phyloP scores from a whole-genome alignment of 2,113 vertebrate genomes.

The Pteropus alecto region DNA sequence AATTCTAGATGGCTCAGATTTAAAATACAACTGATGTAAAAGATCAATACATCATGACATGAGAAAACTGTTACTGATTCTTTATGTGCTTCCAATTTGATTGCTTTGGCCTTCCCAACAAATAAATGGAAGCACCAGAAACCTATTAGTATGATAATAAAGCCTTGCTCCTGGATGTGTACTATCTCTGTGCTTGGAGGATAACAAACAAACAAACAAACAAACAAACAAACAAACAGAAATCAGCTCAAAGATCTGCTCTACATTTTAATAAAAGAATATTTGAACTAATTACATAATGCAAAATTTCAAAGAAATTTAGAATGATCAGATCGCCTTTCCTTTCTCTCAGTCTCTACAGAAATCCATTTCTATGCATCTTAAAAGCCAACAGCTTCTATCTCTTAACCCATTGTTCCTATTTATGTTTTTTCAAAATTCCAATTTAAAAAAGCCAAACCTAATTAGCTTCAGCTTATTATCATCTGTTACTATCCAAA shows the following conservation, averaged over 20 bases:
- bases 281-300: slow-evolving; percentile 22
- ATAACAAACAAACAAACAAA: slow-evolving; percentile 53
- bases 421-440: not conserved
- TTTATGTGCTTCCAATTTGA: slow-evolving; percentile 72
- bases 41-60: slow-evolving; percentile 53
- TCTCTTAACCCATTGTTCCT: not conserved
- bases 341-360: not conserved
- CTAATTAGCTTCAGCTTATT: not conserved
- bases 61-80: slow-evolving; percentile 65
- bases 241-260: not conserved
- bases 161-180: not conserved
- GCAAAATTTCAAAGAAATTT: not conserved
- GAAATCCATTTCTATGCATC: not conserved
- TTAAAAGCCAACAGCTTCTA: not conserved
- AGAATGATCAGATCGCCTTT: not conserved
- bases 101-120: slow-evolving; percentile 70
- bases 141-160: slow-evolving; percentile 75
- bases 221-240: slow-evolving; percentile 44
- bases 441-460: slow-evolving; percentile 1
- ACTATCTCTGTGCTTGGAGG: not conserved
- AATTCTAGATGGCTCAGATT: slow-evolving; percentile 44
- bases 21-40: slow-evolving; percentile 65
- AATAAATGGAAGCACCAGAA: slow-evolving; percentile 63
- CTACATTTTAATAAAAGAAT: not conserved
- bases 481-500: not conserved